Conservation (phyloP, 2,797 vertebrate genomes). For the Catharus ustulatus region DNA sequence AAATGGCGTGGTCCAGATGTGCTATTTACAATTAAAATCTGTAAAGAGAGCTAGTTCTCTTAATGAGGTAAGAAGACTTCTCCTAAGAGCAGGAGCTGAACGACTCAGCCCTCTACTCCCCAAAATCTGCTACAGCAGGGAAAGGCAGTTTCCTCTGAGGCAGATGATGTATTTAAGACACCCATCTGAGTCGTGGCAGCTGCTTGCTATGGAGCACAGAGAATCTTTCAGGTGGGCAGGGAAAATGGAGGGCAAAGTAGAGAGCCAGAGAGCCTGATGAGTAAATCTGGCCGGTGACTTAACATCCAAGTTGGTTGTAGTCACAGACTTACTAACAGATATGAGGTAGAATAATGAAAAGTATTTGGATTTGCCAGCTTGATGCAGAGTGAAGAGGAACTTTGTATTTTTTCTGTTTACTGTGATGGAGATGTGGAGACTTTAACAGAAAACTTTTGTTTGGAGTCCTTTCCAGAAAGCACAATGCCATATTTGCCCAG, state of each 20-base stretch:
- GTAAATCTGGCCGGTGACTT: background rate
- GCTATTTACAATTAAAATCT: background rate
- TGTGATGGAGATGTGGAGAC: background rate
- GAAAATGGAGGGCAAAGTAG: background rate
- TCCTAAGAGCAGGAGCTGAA: background rate
- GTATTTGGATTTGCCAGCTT: background rate
- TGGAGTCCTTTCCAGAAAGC: background rate
- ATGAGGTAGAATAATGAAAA: background rate
- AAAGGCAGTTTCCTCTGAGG: background rate
- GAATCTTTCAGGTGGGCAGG: background rate
- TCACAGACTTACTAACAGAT: background rate
- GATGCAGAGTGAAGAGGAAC: background rate
- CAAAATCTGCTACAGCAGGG: background rate
- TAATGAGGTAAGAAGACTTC: background rate
- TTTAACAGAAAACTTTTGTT: background rate
- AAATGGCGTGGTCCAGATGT: background rate
- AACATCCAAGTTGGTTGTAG: background rate
- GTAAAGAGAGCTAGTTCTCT: background rate
- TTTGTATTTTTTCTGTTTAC: background rate
- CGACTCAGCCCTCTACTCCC: background rate
- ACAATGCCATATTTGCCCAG: background rate
- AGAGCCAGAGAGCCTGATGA: background rate
- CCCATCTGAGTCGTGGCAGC: background rate
- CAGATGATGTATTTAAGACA: background rate
- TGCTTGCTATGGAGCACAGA: background rate